Evolutionary conservation across 2,113 vertebrate species (phyloP), one percentile per base, ranked within the genome.

Genomic region (Planiliza haematocheilus): DNA sequence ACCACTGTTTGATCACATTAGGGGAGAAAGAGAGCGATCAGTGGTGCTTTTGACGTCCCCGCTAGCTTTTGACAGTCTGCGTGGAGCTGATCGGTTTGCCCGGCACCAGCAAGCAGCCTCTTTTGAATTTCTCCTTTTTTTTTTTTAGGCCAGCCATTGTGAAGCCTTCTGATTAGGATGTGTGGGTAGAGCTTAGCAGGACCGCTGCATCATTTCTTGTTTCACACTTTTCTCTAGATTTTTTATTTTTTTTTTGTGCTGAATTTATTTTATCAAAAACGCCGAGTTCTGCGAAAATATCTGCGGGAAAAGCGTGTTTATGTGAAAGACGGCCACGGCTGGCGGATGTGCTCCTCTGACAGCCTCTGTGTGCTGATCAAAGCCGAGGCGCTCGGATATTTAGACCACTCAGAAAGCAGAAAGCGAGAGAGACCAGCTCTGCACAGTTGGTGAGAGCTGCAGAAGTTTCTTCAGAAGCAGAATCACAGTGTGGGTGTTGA

Each of bases 1-100:
- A 75, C 77, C 83, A 73, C 79, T 68, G 86, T 91, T 93, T 92
- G 91, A 93, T 93, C 91, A 82, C 86, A 85, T 88, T 86, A 88
- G 84, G 89, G 83, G 85, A 74, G 76, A 81, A 77, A 69, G 77
- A 73, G 74, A 69, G 76, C 73, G 78, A 83, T 86, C 88, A 81
- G 86, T 70, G 59, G 82, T 65, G 79, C 82, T 78, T 85, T 75
- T 89, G 87, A 89, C 81, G 70, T 82, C 84, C 89, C 59, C 56
- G 34, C 64, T 83, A 74, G 84, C 84, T 84, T 91, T 87, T 90
- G 91, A 91, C 84, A 82, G 85, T 78, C 76, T 70, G 38, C 91
- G 88, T 81, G 84, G 70, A 71, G 77, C 77, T 83, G 87, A 84
- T 84, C 79, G 38, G 71, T 77, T 86, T 89, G 68, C 86, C 74